A percentile compares a stretch with the other conserved stretches of the same genome.
Conservation (phyloP, 2,797 vertebrate species). For the Myotis myotis region DNA sequence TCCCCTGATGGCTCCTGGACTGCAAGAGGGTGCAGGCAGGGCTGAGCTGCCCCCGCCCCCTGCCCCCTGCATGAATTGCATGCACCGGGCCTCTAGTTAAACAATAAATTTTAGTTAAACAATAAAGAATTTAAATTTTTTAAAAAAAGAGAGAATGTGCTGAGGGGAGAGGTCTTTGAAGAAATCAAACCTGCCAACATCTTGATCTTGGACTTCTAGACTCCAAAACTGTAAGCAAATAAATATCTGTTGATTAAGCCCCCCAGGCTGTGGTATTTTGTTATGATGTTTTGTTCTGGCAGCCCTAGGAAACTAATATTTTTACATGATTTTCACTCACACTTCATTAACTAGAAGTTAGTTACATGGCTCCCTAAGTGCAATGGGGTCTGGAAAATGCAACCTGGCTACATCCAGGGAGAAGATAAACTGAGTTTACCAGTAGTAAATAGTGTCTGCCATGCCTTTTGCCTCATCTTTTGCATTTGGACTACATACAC, state of each 20-base stretch:
- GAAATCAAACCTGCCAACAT: neutral
- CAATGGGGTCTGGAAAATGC: neutral
- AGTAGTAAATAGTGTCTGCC: neutral
- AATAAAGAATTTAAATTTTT: too few relatives aligned
- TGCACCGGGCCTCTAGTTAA: too few relatives aligned
- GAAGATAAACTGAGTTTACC: neutral
- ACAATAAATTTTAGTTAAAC: too few relatives aligned
- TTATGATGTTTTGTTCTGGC: neutral
- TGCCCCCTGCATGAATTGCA: too few relatives aligned
- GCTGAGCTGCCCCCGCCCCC: too few relatives aligned
- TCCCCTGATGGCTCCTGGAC: too few relatives aligned
- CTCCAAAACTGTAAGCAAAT: neutral
- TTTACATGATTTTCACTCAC: neutral
- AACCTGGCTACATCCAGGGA: neutral
- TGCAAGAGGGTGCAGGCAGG: too few relatives aligned
- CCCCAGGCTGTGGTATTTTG: neutral
- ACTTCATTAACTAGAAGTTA: conserved; percentile 25
- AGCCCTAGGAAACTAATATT: neutral
- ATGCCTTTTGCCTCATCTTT: neutral
- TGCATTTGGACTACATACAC: neutral
- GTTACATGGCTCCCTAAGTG: neutral
- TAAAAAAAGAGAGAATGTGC: neutral
- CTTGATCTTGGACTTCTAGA: neutral
- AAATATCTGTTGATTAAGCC: neutral
- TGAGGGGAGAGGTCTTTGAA: neutral